Base-by-base conservation (phyloP, 2,113 vertebrate species). In the Melanostigma gelatinosum region DNA sequence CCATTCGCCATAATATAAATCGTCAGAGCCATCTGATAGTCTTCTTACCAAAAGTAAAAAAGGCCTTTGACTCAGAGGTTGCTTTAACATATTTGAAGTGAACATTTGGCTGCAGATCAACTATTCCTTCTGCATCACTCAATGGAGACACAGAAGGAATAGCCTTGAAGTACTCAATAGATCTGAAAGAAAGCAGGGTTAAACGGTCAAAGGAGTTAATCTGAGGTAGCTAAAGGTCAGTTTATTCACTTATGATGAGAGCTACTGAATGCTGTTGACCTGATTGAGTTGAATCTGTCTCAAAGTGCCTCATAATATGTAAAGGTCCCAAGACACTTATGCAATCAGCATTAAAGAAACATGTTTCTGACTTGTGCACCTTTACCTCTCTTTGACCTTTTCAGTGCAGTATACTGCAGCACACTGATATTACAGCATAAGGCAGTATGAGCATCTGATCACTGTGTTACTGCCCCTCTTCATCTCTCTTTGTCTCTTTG, bases 1-100 rank as follows among this genome's bases (percentile, higher is more conserved):
- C 85, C 87, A 78, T 88, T 90, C 72, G 62, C 89, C 83, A 67
- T 80, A 64, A 79, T 89, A 92, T 92, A 89, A 90, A 91, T 93
- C 82, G 66, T 75, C 65, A 61, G 72, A 79, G 83, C 82, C 87
- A 83, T 88, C 83, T 82, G 88, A 88, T 88, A 73, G 77, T 88
- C 67, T 66, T 84, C 75, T 68, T 67, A 72, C 58, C 79, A 16
- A 54, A 80, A 76, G 72, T 55, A 65, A 66, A 78, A 54, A 60
- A 29, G 57, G 57, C 16, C 61, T 80, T 79, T 72, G 77, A 90
- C 84, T 85, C 66, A 36, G 71, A 85, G 72, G 75, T 74, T 80
- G 75, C 75, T 86, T 73, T 42, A 72, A 61, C 71, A 71, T 80
- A 68, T 80, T 88, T 84, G 75, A 88, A 79, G 69, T 72, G 82